phyloP scores from a whole-genome alignment of 1,140 invertebrate genomes.

The Trichonephila clavipes region DNA sequence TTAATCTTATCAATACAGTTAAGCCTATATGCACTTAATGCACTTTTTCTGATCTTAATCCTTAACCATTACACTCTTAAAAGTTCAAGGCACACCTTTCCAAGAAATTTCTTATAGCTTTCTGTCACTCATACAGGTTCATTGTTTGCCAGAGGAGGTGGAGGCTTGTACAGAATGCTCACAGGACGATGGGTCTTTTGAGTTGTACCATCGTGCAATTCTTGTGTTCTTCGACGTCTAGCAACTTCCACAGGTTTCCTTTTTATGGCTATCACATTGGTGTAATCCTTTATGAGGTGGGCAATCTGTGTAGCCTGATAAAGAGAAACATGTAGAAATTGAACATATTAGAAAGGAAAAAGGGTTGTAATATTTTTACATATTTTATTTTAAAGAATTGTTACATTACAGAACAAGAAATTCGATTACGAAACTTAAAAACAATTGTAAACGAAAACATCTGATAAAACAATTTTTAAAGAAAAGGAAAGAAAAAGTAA shows the following conservation, averaged over 20 bases:
- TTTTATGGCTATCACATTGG: conserved; percentile 77
- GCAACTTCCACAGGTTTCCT: conserved; percentile 75
- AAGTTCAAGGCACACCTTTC: conserved; percentile 66
- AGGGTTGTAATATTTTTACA: no score
- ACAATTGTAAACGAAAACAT: no score
- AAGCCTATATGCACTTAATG: background rate
- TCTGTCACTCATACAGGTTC: conserved; percentile 57
- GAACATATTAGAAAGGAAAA: no score
- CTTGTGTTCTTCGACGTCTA: conserved; percentile 63
- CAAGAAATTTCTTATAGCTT: background rate
- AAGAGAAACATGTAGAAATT: background rate
- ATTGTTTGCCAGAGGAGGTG: conserved; percentile 71
- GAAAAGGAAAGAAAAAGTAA: no score
- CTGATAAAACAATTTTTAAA: no score
- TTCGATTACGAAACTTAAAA: no score
- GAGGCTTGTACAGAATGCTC: conserved; percentile 77
- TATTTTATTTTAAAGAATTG: no score
- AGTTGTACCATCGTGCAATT: conserved; percentile 62
- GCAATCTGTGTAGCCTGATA: conserved; percentile 94
- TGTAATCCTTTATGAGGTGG: conserved; percentile 94
- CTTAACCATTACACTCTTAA: background rate
- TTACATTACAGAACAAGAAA: no score
- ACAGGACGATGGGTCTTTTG: conserved; percentile 75
- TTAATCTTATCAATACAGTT: background rate
- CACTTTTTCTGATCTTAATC: background rate